These are phyloP conservation scores for Lutjanus erythropterus DNA, from an alignment of 2,113 vertebrate species.

Conservation along the genomic window DNA sequence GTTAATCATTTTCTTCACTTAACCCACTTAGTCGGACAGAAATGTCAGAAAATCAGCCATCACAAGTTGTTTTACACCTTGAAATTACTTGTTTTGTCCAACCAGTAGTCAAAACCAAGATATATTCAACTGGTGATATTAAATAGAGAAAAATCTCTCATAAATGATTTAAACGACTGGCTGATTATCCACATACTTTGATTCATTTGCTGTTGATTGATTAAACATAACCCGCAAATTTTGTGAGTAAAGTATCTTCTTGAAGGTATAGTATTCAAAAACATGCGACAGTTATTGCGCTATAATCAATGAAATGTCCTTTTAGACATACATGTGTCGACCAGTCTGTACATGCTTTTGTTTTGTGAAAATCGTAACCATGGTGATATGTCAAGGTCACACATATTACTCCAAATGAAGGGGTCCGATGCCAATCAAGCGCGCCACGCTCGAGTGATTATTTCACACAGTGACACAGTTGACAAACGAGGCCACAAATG, in stretches of 20 bases:
- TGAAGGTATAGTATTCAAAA: not conserved
- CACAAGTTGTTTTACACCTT: too few relatives aligned
- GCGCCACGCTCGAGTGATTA: constrained; percentile 18
- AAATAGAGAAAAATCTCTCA: not conserved
- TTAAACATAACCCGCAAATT: not conserved
- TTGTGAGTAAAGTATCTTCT: too few relatives aligned
- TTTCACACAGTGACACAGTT: not conserved
- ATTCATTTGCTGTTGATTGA: not conserved
- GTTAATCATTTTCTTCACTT: not conserved
- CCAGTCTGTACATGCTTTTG: not conserved
- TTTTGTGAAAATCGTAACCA: not conserved
- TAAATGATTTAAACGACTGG: not conserved
- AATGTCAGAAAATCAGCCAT: not conserved
- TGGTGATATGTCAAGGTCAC: constrained; percentile 22
- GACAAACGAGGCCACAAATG: constrained; percentile 28
- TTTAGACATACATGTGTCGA: fast-evolving
- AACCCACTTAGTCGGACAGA: not conserved
- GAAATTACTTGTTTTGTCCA: not conserved
- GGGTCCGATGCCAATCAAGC: constrained; percentile 45
- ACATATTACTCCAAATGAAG: not conserved
- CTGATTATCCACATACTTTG: too few relatives aligned
- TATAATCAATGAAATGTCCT: not conserved
- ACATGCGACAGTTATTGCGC: not conserved
- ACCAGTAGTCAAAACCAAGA: not conserved
- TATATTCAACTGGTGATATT: not conserved